Conservation (phyloP, 2,888 invertebrate genomes). For the Aleiodes alternator region DNA sequence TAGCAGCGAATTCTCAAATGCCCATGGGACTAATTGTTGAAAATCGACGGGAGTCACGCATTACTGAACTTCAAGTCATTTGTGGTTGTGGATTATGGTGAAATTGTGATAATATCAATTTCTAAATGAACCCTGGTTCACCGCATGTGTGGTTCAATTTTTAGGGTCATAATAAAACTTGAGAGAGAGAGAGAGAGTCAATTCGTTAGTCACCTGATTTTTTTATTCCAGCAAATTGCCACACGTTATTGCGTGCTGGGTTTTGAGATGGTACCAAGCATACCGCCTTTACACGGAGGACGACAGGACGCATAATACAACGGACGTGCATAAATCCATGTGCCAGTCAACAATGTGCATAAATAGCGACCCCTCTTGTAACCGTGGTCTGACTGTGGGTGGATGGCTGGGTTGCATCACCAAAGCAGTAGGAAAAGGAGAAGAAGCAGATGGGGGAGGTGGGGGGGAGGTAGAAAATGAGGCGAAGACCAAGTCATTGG, state of each 20-base stretch:
- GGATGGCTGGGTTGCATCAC: slow-evolving; percentile 51
- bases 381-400: slow-evolving; percentile 62
- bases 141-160: slow-evolving; percentile 1
- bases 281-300: slow-evolving; percentile 69
- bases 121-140: background rate
- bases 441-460: slow-evolving; percentile 42
- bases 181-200: slow-evolving; percentile 7
- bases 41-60: slow-evolving; percentile 36
- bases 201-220: slow-evolving; percentile 34
- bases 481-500: slow-evolving; percentile 39
- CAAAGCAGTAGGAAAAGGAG: slow-evolving; percentile 9
- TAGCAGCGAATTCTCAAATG: slow-evolving; percentile 54
- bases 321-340: slow-evolving; percentile 75
- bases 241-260: slow-evolving; percentile 69
- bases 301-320: slow-evolving; percentile 74
- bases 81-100: background rate
- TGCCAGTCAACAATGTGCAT: slow-evolving; percentile 76
- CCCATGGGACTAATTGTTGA: slow-evolving; percentile 64
- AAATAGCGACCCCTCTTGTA: slow-evolving; percentile 73
- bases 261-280: slow-evolving; percentile 70
- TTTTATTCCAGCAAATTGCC: slow-evolving; percentile 53
- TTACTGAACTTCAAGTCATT: slow-evolving; percentile 33
- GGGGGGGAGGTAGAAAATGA: too few species aligned
- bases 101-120: slow-evolving; percentile 6
- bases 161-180: slow-evolving; percentile 22